Evolutionary conservation across 2,888 invertebrate genomes (phyloP).

Genomic region (Brachypalpus laphriformis): DNA sequence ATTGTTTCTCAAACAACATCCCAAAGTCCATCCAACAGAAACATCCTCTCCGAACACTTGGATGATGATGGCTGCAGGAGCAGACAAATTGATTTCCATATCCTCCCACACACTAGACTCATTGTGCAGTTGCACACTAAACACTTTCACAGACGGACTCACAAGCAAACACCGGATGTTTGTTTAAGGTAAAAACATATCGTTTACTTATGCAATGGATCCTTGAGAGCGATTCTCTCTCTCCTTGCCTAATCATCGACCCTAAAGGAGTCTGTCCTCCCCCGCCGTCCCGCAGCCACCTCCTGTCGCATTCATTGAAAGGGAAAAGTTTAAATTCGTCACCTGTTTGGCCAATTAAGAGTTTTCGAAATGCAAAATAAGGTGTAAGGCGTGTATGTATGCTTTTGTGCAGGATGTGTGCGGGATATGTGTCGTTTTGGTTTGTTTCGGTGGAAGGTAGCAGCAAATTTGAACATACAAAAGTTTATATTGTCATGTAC

Average conservation of each 20-base stretch:
- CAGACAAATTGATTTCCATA: constrained; percentile 66
- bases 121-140: constrained; percentile 11
- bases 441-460: constrained; percentile 13
- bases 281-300: neutral
- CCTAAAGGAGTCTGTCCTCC: constrained; percentile 27
- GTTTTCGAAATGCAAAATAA: constrained; percentile 71
- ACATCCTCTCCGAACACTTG: constrained; percentile 21
- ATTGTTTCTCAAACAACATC: constrained; percentile 35
- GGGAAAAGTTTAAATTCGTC: constrained; percentile 74
- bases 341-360: constrained; percentile 74
- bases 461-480: constrained; percentile 66
- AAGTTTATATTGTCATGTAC: constrained; percentile 74
- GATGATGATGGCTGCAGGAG: constrained; percentile 60
- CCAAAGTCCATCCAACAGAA: constrained; percentile 46
- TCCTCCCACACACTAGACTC: neutral
- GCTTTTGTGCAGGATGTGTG: neutral
- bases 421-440: constrained; percentile 34
- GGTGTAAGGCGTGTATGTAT: constrained; percentile 32
- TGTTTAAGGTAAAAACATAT: constrained; percentile 73
- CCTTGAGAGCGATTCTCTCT: constrained; percentile 16
- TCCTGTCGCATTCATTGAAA: constrained; percentile 41
- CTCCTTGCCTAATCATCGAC: neutral
- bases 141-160: constrained; percentile 45
- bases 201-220: constrained; percentile 66
- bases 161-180: constrained; percentile 67